A percentile compares a stretch with the other conserved stretches of the same genome.
Conservation (phyloP, 2,888 invertebrate species). For the Miltochrista miniata region DNA sequence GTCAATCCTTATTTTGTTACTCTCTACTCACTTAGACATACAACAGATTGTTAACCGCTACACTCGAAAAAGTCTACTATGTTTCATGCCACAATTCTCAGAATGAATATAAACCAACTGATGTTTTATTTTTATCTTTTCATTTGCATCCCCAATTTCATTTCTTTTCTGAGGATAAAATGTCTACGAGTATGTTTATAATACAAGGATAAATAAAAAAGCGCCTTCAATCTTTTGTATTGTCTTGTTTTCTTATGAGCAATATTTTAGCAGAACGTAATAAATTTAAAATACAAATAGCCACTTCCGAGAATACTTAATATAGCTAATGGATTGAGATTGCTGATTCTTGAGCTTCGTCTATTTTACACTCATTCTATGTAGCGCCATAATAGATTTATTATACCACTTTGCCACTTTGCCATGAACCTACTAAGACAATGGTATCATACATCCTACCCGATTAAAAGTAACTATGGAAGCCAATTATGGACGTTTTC, state of each 20-base stretch:
- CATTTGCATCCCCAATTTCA: slow-evolving; percentile 2
- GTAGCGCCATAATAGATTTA: neutral
- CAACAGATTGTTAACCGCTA: no score
- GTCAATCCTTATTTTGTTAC: no score
- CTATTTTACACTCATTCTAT: no score
- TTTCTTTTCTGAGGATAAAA: slow-evolving; percentile 16
- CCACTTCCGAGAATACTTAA: no score
- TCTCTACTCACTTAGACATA: no score
- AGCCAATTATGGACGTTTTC: no score
- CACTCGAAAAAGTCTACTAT: neutral
- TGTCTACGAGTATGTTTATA: slow-evolving; percentile 19
- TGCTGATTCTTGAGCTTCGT: no score
- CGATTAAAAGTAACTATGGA: no score
- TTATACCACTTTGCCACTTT: no score
- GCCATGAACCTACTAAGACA: no score
- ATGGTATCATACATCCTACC: no score
- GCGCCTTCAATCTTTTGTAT: slow-evolving; percentile 4
- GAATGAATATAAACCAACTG: slow-evolving; percentile 7
- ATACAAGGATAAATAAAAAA: slow-evolving; percentile 14
- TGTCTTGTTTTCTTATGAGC: neutral
- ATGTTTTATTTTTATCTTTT: slow-evolving; percentile 15
- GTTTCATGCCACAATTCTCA: slow-evolving; percentile 1
- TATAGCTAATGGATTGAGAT: no score
- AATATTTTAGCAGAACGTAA: neutral
- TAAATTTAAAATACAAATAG: neutral